Base-by-base conservation (phyloP, 2,888 invertebrate genomes). In the Orthosia cruda region DNA sequence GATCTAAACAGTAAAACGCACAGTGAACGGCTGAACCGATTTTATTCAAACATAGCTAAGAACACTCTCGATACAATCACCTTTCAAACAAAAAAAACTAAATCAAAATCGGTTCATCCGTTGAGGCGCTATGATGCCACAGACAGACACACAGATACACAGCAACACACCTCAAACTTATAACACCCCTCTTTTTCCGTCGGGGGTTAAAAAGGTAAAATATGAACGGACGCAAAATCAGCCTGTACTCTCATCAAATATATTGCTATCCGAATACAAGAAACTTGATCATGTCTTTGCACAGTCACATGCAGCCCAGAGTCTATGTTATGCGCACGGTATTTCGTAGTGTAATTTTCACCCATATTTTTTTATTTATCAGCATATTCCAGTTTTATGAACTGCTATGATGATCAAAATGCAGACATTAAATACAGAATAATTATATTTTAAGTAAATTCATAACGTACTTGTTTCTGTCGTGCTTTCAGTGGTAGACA, bases 401-500 rank as follows among this genome's bases (percentile, higher is more conserved):
- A 23, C 15, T 57, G 47, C 4, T 7, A n/a, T 32, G 12, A 9
- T 15, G 40, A 3, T 55, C 18, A n/a, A 63, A 62, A 20, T 54
- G n/a, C 20, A n/a, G 52, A 20, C n/a, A 50, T 50, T 18, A 18
- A 52, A 20, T 55, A 13, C 20, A 23, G 0, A 23, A 32, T 16
- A 18, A 20, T 49, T 40, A 3, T 71, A 16, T 11, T n/a, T 45
- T 23, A 13, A n/a, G 9, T 50, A n/a, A 61, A 16, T 16, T 49
- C 2, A 54, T 55, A 18, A 84, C 81, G 13, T 69, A 83, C 83
- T 68, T 77, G 52, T 65, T 13, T 52, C 61, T 47, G 69, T 81
- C 74, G 76, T 70, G 47, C 63, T 61, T 71, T 82, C 88, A 13
- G 81, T 85, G 3, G 86, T 74, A 68, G 81, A 63, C 16, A 65